A percentile compares a stretch with the other conserved stretches of the same genome.
Evolutionary conservation across 1,140 invertebrate species (phyloP).

Genomic region (Armadillidium nasatum): DNA sequence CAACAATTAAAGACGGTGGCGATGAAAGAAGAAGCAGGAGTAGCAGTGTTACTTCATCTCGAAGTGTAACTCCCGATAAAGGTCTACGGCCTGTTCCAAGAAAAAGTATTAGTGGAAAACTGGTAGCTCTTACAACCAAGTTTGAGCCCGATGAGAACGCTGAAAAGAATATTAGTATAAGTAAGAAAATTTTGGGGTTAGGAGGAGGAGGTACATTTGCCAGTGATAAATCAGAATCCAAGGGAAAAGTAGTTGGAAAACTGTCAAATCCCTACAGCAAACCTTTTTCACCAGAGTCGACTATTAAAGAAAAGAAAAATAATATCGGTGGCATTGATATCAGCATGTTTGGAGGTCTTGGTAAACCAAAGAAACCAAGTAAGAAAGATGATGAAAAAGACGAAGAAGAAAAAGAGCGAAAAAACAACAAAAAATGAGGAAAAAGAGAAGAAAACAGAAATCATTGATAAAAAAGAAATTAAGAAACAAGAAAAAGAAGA

Average conservation of each 20-base stretch:
- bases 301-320: constrained; percentile 1
- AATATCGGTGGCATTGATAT: constrained; percentile 38
- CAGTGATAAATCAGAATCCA: background rate
- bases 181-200: background rate
- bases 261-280: constrained; percentile 28
- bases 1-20: background rate
- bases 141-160: constrained; percentile 34
- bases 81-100: constrained; percentile 24
- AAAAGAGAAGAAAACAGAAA: background rate
- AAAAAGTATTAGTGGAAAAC: constrained; percentile 29
- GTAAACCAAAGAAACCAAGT: constrained; percentile 27
- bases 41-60: constrained; percentile 30
- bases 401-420: constrained; percentile 22
- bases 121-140: constrained; percentile 31
- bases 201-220: background rate
- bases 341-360: constrained; percentile 34
- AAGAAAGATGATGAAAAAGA: background rate
- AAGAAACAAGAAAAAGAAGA: background rate
- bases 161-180: background rate
- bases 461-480: background rate
- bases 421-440: constrained; percentile 17
- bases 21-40: constrained; percentile 32
- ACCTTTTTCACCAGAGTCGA: constrained; percentile 22
- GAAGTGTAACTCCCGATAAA: constrained; percentile 24
- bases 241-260: constrained; percentile 19